These are phyloP conservation scores for Cecropterus lyciades DNA, from an alignment of 1,140 invertebrate genomes.

Conservation along the genomic window DNA sequence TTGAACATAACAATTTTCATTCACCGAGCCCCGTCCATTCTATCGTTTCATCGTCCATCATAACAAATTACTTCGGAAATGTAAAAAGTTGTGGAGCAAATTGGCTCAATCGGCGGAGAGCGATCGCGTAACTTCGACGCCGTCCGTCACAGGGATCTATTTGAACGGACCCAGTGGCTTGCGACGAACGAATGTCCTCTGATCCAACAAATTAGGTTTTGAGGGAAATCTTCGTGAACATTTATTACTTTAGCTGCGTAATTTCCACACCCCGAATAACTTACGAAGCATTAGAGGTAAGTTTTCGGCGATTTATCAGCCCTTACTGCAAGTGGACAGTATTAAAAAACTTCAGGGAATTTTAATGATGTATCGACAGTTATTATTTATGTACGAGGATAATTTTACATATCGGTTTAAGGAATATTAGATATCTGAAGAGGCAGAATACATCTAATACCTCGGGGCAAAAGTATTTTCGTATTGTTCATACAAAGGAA, in stretches of 20 bases:
- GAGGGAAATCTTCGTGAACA: conserved; percentile 2
- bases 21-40: neutral
- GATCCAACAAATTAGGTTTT: conserved; percentile 9
- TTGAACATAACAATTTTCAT: neutral
- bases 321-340: too few species aligned
- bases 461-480: too few species aligned
- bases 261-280: neutral
- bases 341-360: too few species aligned
- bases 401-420: too few species aligned
- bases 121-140: conserved; percentile 8
- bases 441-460: too few species aligned
- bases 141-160: conserved; percentile 3
- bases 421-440: too few species aligned
- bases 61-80: conserved; percentile 16
- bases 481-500: too few species aligned
- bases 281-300: neutral
- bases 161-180: conserved; percentile 11
- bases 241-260: conserved; percentile 2
- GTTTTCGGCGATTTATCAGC: neutral
- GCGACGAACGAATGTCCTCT: conserved; percentile 6
- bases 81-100: conserved; percentile 24
- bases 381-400: too few species aligned
- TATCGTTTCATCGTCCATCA: conserved; percentile 13
- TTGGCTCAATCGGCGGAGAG: conserved; percentile 10
- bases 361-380: too few species aligned